Evolutionary conservation across 2,113 vertebrate species (phyloP).

Genomic region (Rattus norvegicus): DNA sequence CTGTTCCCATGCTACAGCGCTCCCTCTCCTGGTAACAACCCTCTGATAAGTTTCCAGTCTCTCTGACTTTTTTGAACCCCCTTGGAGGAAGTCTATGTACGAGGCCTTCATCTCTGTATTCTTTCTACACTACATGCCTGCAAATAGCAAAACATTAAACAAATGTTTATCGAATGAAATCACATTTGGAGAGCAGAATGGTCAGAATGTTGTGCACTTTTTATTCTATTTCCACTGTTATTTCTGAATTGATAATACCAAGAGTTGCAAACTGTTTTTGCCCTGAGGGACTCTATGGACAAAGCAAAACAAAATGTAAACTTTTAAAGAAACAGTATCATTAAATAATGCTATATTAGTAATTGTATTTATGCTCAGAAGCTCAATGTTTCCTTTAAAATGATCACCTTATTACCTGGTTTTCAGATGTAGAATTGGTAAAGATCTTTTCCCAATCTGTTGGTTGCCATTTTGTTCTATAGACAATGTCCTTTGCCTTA

Average conservation of each 20-base stretch:
- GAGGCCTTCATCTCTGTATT: slow-evolving; percentile 23
- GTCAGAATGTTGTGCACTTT: neutral
- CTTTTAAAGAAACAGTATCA: neutral
- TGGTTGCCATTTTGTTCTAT: too few species aligned
- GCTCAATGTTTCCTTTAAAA: neutral
- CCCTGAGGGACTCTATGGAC: neutral
- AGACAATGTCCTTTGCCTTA: too few species aligned
- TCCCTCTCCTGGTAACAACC: neutral
- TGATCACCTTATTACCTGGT: neutral
- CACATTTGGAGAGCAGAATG: neutral
- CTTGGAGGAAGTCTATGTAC: neutral
- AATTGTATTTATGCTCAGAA: neutral
- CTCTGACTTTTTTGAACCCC: neutral
- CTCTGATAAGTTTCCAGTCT: neutral
- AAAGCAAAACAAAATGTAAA: slow-evolving; percentile 7
- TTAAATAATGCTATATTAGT: neutral
- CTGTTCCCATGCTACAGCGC: neutral
- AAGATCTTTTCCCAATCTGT: too few species aligned
- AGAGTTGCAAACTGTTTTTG: neutral
- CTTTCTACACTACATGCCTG: neutral
- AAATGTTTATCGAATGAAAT: slow-evolving; percentile 20
- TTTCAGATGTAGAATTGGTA: neutral
- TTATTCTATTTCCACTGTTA: neutral
- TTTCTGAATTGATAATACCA: slow-evolving; percentile 23
- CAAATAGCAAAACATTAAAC: slow-evolving; percentile 36